Evolutionary conservation across 2,797 vertebrate species (phyloP), one percentile per base, ranked within the genome.

Genomic region (Takifugu rubripes): DNA sequence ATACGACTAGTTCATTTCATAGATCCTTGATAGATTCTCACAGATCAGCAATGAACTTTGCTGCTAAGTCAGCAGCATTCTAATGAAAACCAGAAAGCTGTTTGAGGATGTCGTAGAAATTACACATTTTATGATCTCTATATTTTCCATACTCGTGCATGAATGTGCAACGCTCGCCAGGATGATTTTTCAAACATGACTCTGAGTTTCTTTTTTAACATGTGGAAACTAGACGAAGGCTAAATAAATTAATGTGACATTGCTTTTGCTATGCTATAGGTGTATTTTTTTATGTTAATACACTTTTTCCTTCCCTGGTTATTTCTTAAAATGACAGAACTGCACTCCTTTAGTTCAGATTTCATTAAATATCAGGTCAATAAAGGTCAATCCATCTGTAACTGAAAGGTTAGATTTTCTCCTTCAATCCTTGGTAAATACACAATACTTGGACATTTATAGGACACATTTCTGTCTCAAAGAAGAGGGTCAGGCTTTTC

Each of bases 21-120:
- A 25, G 24, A 36, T 51, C 58, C 42, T 5, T 36, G 36, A 54
- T n/a, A 50, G 43, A 36, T 16, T 62, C 65, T 66, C 64, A 58
- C 6, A 21, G 17, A 33, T 7, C 31, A 33, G 64, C 68, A 77
- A 50, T 55, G 50, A 49, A 65, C 58, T 74, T 63, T 61, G 67
- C 75, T 50, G 21, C 31, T 3, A 14, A 50, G 53, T 47, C 14
- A 66, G 63, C 57, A 48, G 2, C 42, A 45, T 65, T 57, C 60
- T 70, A 66, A 81, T 68, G 47, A 2, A 36, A 77, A 68, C 53
- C 70, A 69, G 29, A 40, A 21, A 63, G 59, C 12, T 44, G 62
- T 66, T 62, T 0, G 10, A 62, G 56, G 78, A 40, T 60, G 47
- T 68, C 26, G 4, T 6, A 1, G 16, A 52, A 46, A 11, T 24